Percentiles rank a stretch among this genome's conserved stretches.
Evolutionary conservation across 1,140 invertebrate species (phyloP).

Genomic region (Epicauta chinensis): DNA sequence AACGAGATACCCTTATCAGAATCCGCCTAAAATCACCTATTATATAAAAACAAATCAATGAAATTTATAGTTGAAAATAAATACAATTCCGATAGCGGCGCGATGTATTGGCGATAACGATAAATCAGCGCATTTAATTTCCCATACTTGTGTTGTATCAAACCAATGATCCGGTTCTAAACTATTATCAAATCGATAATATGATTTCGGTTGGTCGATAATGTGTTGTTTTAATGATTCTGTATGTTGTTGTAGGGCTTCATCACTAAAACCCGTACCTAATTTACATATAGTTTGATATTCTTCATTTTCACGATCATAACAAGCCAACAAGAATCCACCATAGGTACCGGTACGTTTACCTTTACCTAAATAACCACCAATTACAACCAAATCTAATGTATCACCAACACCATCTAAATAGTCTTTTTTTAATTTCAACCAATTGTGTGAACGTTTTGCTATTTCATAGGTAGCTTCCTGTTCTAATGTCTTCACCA

Average conservation of each 20-base stretch:
- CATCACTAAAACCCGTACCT: conserved; percentile 96
- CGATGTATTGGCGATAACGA: conserved; percentile 92
- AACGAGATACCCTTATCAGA: conserved; percentile 91
- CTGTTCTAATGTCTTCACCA: conserved; percentile 94
- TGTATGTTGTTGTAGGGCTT: conserved; percentile 73
- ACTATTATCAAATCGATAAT: conserved; percentile 75
- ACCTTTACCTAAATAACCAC: conserved; percentile 90
- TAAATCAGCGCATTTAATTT: conserved; percentile 97
- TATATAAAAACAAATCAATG: conserved; percentile 4
- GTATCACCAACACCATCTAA: conserved; percentile 92
- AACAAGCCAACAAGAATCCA: conserved; percentile 95
- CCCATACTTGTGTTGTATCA: conserved; percentile 89
- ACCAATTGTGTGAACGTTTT: conserved; percentile 93
- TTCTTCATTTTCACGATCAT: conserved; percentile 87
- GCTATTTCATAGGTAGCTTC: conserved; percentile 98
- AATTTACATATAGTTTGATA: conserved; percentile 93
- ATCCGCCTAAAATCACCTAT: conserved; percentile 58
- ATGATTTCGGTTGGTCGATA: conserved; percentile 69
- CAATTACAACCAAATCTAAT: conserved; percentile 92
- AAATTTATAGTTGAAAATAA: conserved; percentile 28
- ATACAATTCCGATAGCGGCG: conserved; percentile 81
- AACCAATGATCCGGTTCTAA: conserved; percentile 94
- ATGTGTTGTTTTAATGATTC: conserved; percentile 73
- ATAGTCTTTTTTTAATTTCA: conserved; percentile 98
- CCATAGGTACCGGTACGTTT: conserved; percentile 93